Base-by-base conservation (phyloP, 1,140 invertebrate species). In the Drosophila rufa region DNA sequence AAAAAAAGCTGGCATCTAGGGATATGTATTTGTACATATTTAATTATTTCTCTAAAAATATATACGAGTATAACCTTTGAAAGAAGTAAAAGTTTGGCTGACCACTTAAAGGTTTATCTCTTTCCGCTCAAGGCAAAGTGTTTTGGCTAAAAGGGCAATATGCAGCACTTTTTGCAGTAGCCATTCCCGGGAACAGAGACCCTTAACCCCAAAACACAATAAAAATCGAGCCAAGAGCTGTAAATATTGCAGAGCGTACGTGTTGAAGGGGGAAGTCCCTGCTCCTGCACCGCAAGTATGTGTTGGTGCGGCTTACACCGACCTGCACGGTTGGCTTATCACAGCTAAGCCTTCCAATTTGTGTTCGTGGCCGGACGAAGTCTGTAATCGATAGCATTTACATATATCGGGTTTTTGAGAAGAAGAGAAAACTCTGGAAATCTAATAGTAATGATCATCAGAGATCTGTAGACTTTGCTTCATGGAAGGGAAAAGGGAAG, bases 231-330 rank as follows among this genome's bases (percentile, higher is more conserved):
- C 8, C 25, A 61, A 53, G 46, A 50, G 71, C 45, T 75, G 48
- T 71, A 75, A 71, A 75, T 75, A 75, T 71, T 9, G 14, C 55
- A 19, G 25, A 11, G 38, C 22, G 64, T 61, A 71, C 66, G 67
- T 71, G 67, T 38, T 12, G 14, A 53, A n/a, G 19, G 38, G 27
- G 15, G 3, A 22, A 27, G 27, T 27, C 43, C 14, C 17, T 64
- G 22, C 40, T 46, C 14, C 27, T 64, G 22, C 40, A 38, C 58
- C 64, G 14, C 64, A 47, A 46, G 33, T n/a, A 64, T 67, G 58
- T 64, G 33, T 30, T 14, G n/a, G 51, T 55, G 33, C 36, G 33
- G 51, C 51, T 55, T 38, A 30, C 22, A 36, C 27, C 9, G 17
- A n/a, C 2, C 33, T 11, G 38, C 6, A 17, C 12, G 40, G 65